These are phyloP conservation scores for Montifringilla adamsi DNA, from an alignment of 2,113 vertebrate genomes.

Conservation along the genomic window DNA sequence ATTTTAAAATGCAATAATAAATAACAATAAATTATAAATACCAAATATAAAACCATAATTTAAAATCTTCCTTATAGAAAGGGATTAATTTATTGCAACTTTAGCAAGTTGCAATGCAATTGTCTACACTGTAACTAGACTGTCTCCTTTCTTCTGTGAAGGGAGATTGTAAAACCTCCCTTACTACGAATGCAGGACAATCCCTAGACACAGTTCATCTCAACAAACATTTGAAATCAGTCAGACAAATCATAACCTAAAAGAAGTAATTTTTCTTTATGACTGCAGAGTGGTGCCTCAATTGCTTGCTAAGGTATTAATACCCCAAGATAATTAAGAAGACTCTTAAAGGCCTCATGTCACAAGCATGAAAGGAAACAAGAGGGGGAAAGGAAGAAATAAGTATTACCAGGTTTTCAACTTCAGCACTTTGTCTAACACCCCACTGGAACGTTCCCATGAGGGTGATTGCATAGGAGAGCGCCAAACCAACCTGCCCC, in stretches of 20 bases:
- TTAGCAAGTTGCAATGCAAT: neutral
- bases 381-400: slow-evolving; percentile 7
- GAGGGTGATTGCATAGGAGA: slow-evolving; percentile 89
- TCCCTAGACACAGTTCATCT: neutral
- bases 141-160: neutral
- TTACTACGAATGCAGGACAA: neutral
- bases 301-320: neutral
- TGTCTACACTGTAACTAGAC: neutral
- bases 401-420: slow-evolving; percentile 91
- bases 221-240: neutral
- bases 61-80: neutral
- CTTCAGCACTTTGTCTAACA: slow-evolving; percentile 92
- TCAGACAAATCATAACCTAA: neutral
- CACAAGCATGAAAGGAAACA: slow-evolving; percentile 3
- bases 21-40: neutral
- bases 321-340: neutral
- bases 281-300: neutral
- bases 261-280: neutral
- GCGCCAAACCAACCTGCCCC: slow-evolving; percentile 85
- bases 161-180: neutral
- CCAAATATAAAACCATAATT: neutral
- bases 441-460: slow-evolving; percentile 98
- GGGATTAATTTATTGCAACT: neutral
- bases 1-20: neutral
- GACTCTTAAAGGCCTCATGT: neutral